phyloP scores from a whole-genome alignment of 2,888 invertebrate species.

The Sialis fuliginosa region DNA sequence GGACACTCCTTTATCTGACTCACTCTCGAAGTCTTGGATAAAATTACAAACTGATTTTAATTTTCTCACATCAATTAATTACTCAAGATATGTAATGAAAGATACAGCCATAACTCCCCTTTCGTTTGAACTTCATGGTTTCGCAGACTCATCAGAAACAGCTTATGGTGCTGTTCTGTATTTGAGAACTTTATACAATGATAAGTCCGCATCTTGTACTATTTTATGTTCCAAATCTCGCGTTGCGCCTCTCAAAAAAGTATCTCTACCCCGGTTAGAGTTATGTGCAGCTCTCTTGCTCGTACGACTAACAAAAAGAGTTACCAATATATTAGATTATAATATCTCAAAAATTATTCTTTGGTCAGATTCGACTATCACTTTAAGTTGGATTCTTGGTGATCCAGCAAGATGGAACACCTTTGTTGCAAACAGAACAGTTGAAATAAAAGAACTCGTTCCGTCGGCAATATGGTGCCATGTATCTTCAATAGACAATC shows the following conservation, averaged over 20 bases:
- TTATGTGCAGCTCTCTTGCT: neutral
- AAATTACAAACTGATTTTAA: no score
- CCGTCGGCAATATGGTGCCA: neutral
- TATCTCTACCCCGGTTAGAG: neutral
- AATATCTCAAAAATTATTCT: neutral
- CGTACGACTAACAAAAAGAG: neutral
- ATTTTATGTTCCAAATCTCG: constrained; percentile 3
- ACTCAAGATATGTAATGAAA: no score
- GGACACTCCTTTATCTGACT: neutral
- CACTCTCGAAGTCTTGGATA: no score
- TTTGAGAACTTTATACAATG: no score
- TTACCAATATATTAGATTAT: neutral
- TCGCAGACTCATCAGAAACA: no score
- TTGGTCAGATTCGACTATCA: constrained; percentile 1
- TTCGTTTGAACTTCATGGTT: no score
- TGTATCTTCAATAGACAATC: neutral
- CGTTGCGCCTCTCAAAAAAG: neutral
- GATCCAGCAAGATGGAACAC: neutral
- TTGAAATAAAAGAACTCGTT: neutral
- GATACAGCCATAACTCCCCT: no score
- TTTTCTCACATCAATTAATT: no score
- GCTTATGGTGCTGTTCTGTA: no score
- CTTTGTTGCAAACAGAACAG: neutral
- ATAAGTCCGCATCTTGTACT: no score
- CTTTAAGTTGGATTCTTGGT: neutral